phyloP scores from a whole-genome alignment of 1,140 invertebrate species.

The Cepaea nemoralis region DNA sequence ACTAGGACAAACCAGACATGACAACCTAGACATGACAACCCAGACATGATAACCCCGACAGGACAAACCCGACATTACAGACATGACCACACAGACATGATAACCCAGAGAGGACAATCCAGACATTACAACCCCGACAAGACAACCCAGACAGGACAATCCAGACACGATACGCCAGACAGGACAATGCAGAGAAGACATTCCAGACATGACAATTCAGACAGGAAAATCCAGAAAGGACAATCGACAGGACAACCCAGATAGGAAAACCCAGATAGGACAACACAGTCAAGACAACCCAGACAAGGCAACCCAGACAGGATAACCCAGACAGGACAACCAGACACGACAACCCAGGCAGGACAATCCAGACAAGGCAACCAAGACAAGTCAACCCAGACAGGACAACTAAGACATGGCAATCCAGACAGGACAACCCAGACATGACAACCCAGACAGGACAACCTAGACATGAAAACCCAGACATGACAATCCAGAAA shows the following conservation, averaged over 20 bases:
- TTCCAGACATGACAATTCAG: not conserved
- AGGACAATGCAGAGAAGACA: not conserved
- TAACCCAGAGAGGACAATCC: constrained; percentile 4
- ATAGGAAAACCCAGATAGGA: not conserved
- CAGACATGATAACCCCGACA: not conserved
- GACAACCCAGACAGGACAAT: too few species aligned
- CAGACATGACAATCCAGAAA: not conserved
- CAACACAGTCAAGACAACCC: not conserved
- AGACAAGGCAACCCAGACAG: constrained; percentile 9
- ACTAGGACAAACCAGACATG: not conserved
- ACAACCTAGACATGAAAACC: too few species aligned
- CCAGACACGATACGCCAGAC: not conserved
- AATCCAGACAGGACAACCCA: not conserved
- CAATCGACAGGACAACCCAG: not conserved
- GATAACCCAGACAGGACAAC: constrained; percentile 4
- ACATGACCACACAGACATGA: not conserved
- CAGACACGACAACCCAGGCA: too few species aligned
- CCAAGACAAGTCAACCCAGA: not conserved
- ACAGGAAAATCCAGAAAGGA: not conserved
- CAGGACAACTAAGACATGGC: constrained; percentile 9
- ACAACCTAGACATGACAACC: not conserved
- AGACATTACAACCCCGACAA: not conserved
- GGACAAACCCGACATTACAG: not conserved
- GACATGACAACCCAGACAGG: constrained; percentile 9
- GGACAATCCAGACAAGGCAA: too few species aligned